Conservation (phyloP, 2,888 invertebrate genomes). For the Protonemura montana region DNA sequence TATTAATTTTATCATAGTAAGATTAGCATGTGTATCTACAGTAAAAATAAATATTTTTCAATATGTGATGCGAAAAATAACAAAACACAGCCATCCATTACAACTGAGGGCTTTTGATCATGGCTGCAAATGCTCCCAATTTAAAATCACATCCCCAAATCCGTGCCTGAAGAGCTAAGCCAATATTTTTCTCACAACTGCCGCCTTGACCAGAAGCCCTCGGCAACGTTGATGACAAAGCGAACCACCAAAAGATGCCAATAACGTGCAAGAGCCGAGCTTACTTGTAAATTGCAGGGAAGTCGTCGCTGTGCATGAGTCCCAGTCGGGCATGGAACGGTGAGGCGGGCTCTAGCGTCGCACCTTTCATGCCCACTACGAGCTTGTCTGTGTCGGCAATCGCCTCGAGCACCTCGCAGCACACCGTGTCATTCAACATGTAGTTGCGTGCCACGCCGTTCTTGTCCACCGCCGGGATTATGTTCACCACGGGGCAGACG, state of each 20-base stretch:
- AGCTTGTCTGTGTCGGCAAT: constrained; percentile 87
- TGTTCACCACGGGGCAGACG: constrained; percentile 72
- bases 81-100: background rate
- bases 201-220: background rate
- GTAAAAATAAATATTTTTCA: too few relatives aligned
- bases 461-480: constrained; percentile 78
- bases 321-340: constrained; percentile 79
- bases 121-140: background rate
- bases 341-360: constrained; percentile 73
- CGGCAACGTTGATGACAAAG: background rate
- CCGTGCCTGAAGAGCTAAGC: too few relatives aligned
- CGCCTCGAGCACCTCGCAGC: constrained; percentile 88
- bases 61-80: background rate
- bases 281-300: constrained; percentile 86
- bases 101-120: background rate
- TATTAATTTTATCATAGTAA: background rate
- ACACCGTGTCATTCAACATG: constrained; percentile 83
- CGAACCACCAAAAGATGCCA: background rate
- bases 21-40: background rate
- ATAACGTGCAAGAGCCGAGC: constrained; percentile 55
- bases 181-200: too few relatives aligned
- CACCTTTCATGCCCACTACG: constrained; percentile 85
- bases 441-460: constrained; percentile 79
- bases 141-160: too few relatives aligned
- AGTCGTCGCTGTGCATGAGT: constrained; percentile 81